Evolutionary conservation across 2,113 vertebrate genomes (phyloP), one percentile per base, ranked within the genome.

Genomic region (Callospermophilus lateralis): DNA sequence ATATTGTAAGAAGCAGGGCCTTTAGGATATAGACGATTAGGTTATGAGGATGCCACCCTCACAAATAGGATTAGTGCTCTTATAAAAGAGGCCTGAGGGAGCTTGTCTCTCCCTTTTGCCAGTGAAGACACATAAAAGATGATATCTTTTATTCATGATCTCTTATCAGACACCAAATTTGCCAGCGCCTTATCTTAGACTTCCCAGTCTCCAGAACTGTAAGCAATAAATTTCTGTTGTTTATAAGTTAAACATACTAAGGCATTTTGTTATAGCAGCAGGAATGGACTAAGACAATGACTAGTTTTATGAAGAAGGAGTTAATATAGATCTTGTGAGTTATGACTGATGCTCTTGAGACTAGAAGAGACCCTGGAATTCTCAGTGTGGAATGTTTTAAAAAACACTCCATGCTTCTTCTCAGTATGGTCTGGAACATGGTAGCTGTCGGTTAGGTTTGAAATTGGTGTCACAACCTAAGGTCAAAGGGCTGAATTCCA

Each of bases 101-200:
- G 19, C 6, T 8, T 15, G 24, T 74, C 17, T 6, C 13, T 74
- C 30, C 17, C 20, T 86, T 65, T 48, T 39, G 0, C 28, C 28
- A 0, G 4, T 77, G 61, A 70, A 11, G 61, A 28, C 8, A 16
- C 34, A 7, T 13, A 17, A 72, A 42, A 45, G 19, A 3, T 16
- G 1, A 39, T 10, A 30, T 37, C 28, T 6, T 0, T 9, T 58
- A 20, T 16, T 1, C 8, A 26, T 13, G 1, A 19, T 8, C 11
- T 22, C 28, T 77, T 9, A 4, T 32, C 32, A 80, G 3, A 45
- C 11, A 28, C 12, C 30, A 22, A 37, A n/a, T 37, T 55, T 63
- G 15, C 28, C 68, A 28, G 15, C 20, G 5, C 20, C 9, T 58
- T 68, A 42, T 65, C n/a, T 37, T 78, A 32, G 28, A 30, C 70